phyloP scores from a whole-genome alignment of 2,888 invertebrate species.

The Andricus curvator region DNA sequence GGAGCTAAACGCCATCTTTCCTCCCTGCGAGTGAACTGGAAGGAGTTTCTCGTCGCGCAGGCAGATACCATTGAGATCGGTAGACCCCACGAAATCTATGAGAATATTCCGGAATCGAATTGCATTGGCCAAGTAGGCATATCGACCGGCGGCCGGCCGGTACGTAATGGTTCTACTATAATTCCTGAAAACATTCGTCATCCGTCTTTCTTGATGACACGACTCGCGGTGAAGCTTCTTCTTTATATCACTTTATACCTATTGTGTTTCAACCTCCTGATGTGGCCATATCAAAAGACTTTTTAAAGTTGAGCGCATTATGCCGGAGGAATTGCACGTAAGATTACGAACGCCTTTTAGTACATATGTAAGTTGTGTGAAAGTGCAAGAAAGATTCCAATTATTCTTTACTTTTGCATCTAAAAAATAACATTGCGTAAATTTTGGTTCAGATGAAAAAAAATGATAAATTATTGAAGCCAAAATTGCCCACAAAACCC shows the following conservation, averaged over 20 bases:
- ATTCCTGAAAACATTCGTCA: slow-evolving; percentile 56
- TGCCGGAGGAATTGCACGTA: background rate
- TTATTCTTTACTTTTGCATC: too few relatives aligned
- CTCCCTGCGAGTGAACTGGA: background rate
- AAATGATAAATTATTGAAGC: too few relatives aligned
- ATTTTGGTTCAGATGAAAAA: too few relatives aligned
- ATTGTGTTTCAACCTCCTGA: background rate
- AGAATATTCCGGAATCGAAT: slow-evolving; percentile 57
- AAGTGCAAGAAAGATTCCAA: too few relatives aligned
- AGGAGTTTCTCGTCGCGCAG: slow-evolving; percentile 11
- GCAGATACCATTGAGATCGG: slow-evolving; percentile 30
- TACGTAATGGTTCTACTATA: slow-evolving; percentile 52
- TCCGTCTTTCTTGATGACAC: slow-evolving; percentile 27
- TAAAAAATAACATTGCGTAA: too few relatives aligned
- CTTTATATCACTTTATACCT: background rate
- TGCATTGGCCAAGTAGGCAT: slow-evolving; percentile 54
- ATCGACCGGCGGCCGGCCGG: slow-evolving; percentile 56
- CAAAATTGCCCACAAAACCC: too few relatives aligned
- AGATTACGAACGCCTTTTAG: background rate
- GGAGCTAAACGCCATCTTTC: slow-evolving; percentile 28
- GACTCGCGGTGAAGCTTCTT: background rate
- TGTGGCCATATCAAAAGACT: background rate
- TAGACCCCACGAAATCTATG: slow-evolving; percentile 2
- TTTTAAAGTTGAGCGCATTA: background rate
- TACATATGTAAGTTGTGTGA: background rate